Evolutionary conservation across 2,797 vertebrate genomes (phyloP).

Genomic region (Ceryle rudis): DNA sequence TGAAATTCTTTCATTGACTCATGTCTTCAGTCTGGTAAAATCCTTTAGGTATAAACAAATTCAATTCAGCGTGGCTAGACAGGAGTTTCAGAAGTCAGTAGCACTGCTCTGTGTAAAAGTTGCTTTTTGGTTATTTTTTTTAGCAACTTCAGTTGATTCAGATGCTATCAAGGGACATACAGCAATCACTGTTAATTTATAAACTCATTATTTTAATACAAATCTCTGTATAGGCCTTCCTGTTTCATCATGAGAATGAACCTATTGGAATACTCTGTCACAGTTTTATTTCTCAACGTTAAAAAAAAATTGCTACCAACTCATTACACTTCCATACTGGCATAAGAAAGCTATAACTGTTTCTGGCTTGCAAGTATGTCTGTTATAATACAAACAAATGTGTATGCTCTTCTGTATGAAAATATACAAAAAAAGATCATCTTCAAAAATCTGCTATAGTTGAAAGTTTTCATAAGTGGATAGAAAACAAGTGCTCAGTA

Average conservation of each 20-base stretch:
- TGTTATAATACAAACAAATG: slow-evolving; percentile 43
- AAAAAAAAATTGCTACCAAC: slow-evolving; percentile 27
- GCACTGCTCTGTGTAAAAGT: neutral
- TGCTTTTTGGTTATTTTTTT: neutral
- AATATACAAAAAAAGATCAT: neutral
- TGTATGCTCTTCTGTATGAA: neutral
- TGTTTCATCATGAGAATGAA: neutral
- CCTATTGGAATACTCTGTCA: neutral
- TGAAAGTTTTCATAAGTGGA: slow-evolving; percentile 48
- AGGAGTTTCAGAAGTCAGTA: slow-evolving; percentile 12
- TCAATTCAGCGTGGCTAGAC: neutral
- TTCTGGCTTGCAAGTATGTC: slow-evolving; percentile 38
- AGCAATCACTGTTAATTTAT: slow-evolving; percentile 39
- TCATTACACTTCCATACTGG: neutral
- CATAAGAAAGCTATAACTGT: slow-evolving; percentile 35
- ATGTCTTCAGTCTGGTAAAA: neutral
- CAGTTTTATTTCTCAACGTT: neutral
- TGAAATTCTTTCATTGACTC: neutral
- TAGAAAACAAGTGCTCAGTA: slow-evolving; percentile 50
- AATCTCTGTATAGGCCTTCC: neutral
- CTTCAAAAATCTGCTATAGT: slow-evolving; percentile 37
- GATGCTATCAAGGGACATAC: slow-evolving; percentile 40
- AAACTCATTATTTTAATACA: slow-evolving; percentile 7
- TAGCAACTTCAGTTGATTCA: slow-evolving; percentile 31
- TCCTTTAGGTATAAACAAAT: neutral